Evolutionary conservation across 2,888 invertebrate species (phyloP), one percentile per base, ranked within the genome.

Genomic region (Agonopterix alstromeriana): DNA sequence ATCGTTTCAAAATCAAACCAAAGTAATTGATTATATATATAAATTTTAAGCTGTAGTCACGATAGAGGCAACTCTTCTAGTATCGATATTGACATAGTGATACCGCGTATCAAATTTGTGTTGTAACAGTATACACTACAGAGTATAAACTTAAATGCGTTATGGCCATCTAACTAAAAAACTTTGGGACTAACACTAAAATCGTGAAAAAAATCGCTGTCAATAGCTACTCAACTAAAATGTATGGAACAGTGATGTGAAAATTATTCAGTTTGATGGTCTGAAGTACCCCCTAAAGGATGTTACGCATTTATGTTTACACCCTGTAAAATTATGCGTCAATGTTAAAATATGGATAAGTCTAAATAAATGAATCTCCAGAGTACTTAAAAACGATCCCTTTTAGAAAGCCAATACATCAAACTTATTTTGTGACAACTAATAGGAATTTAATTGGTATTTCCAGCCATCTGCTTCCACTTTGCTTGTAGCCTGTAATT

Each of bases 391-490:
- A 42, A 45, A 35, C 36, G 35, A 45, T 45, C 46, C 48, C 46
- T n/a, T 46, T 48, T 1, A 42, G 36, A 42, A 53, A 49, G 53
- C 52, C 47, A 54, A 53, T 59, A 53, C 53, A 56, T 61, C 53
- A 54, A 53, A 53, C 52, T 52, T 52, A 48, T 49, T 52, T 52
- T 48, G 42, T 49, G 48, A 47, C 52, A 51, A 48, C 63, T 73
- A 69, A 73, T 73, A 57, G 49, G 56, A 58, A 53, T 65, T 66
- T 70, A 66, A 73, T 70, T 67, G 71, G 65, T 60, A 53, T 63
- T 70, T 58, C 59, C 49, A 53, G 57, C 53, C 72, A 70, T 70
- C 69, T 69, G 69, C 50, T 58, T 51, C 61, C 48, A 52, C 53
- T 61, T 53, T 47, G 54, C 40, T 40, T 43, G 49, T 41, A 50